Conservation (phyloP, 2,113 vertebrate genomes). For the Balaeniceps rex region DNA sequence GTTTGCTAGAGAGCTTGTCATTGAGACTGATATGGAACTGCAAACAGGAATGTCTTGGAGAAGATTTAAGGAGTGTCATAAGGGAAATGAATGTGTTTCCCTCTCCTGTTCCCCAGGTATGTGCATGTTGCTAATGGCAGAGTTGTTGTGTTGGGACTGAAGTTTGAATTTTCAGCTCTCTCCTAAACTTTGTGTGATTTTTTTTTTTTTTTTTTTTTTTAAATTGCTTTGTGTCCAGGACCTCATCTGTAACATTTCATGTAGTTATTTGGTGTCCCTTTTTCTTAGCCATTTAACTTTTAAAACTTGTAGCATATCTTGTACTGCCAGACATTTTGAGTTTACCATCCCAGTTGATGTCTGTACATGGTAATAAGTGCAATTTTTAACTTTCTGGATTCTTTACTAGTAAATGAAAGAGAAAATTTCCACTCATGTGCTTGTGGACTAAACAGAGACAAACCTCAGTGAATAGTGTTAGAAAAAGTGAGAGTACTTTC, state of each 20-base stretch:
- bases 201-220: not conserved
- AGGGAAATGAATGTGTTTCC: not conserved
- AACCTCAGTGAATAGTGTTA: not conserved
- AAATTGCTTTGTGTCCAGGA: not conserved
- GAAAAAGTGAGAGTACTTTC: not conserved
- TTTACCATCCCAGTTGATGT: not conserved
- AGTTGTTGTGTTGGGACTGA: not conserved
- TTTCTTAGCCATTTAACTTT: not conserved
- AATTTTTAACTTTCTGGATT: not conserved
- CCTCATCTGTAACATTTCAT: not conserved
- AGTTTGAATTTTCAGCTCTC: not conserved
- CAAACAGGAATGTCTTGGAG: not conserved
- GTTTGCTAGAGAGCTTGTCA: not conserved
- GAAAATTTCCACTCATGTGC: not conserved
- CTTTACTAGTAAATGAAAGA: not conserved
- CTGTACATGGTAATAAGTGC: not conserved
- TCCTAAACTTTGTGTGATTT: not conserved
- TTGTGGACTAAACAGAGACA: not conserved
- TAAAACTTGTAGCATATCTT: not conserved
- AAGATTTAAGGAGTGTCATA: not conserved
- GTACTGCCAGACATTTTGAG: not conserved
- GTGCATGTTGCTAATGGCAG: not conserved
- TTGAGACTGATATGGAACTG: not conserved
- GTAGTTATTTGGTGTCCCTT: not conserved
- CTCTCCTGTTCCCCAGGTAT: not conserved